Percentiles rank a stretch among this genome's conserved stretches.
Conservation (phyloP, 2,113 vertebrate genomes). For the Phoxinus phoxinus region DNA sequence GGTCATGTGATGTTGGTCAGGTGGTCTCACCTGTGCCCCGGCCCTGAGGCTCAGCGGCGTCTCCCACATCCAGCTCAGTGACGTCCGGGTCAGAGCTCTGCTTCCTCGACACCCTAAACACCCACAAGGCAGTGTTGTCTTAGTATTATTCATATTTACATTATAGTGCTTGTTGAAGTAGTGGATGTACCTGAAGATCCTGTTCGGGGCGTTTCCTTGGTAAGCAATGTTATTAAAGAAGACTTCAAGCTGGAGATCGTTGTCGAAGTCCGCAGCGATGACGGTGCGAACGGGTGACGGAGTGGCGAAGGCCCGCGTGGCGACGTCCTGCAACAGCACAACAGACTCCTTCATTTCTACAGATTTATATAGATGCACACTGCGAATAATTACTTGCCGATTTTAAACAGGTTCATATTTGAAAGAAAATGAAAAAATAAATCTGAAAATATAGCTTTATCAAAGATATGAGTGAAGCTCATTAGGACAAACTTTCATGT, state of each 20-base stretch:
- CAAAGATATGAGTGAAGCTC: no score
- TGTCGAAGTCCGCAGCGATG: constrained; percentile 91
- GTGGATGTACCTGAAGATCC: constrained; percentile 84
- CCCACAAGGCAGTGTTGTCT: not conserved
- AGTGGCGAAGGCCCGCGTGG: constrained; percentile 82
- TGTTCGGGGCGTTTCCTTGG: constrained; percentile 83
- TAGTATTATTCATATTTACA: not conserved
- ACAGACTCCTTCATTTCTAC: not conserved
- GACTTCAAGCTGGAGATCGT: constrained; percentile 89
- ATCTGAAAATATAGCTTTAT: no score
- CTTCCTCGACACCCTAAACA: constrained; percentile 81
- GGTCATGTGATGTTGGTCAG: constrained; percentile 8
- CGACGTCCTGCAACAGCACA: constrained; percentile 79
- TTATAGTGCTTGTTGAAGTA: no score
- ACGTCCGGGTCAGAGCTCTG: constrained; percentile 82
- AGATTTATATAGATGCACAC: not conserved
- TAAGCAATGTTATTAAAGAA: constrained; percentile 97
- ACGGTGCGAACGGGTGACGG: constrained; percentile 88
- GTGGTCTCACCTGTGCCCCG: constrained; percentile 85
- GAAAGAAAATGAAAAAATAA: no score
- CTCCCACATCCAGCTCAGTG: constrained; percentile 86
- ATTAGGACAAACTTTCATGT: no score
- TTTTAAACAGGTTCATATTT: no score
- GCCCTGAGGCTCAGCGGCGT: constrained; percentile 87
- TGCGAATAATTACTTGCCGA: not conserved